Percentiles rank a stretch among this genome's conserved stretches.
Conservation (phyloP, 2,113 vertebrate species). For the Crypturellus undulatus region DNA sequence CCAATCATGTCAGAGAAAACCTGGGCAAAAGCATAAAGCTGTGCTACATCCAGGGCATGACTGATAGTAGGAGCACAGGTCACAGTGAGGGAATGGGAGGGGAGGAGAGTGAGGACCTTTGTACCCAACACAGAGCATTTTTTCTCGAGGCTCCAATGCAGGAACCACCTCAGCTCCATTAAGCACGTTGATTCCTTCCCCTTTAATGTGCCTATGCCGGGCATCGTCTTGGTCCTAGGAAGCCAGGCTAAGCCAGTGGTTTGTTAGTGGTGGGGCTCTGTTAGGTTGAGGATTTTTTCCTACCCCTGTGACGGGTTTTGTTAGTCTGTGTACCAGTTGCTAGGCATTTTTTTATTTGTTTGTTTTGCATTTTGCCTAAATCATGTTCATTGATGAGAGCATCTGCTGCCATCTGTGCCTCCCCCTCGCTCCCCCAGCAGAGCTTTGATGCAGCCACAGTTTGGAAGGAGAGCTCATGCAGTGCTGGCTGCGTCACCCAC, state of each 20-base stretch:
- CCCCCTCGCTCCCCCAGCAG: background rate
- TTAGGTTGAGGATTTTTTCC: background rate
- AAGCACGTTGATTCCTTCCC: accelerated
- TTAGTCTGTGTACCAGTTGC: constrained; percentile 57
- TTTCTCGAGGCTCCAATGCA: accelerated
- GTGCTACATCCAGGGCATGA: accelerated
- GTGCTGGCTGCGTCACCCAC: background rate
- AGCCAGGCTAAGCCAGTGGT: accelerated
- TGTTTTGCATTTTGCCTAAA: constrained; percentile 42
- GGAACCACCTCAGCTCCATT: background rate
- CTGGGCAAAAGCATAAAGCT: background rate
- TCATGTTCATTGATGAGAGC: constrained; percentile 66
- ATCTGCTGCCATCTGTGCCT: constrained; percentile 72
- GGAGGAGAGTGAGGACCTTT: constrained; percentile 26
- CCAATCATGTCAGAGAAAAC: accelerated
- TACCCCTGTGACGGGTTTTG: constrained; percentile 15
- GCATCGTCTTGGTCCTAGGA: background rate
- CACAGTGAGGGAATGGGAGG: constrained; percentile 31
- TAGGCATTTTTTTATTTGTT: background rate
- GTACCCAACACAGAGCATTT: accelerated
- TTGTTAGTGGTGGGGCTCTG: background rate
- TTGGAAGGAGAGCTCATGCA: background rate
- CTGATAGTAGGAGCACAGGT: background rate
- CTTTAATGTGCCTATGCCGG: background rate
- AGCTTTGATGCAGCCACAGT: accelerated